Evolutionary conservation across 2,113 vertebrate species (phyloP).

Genomic region (Podiceps cristatus): DNA sequence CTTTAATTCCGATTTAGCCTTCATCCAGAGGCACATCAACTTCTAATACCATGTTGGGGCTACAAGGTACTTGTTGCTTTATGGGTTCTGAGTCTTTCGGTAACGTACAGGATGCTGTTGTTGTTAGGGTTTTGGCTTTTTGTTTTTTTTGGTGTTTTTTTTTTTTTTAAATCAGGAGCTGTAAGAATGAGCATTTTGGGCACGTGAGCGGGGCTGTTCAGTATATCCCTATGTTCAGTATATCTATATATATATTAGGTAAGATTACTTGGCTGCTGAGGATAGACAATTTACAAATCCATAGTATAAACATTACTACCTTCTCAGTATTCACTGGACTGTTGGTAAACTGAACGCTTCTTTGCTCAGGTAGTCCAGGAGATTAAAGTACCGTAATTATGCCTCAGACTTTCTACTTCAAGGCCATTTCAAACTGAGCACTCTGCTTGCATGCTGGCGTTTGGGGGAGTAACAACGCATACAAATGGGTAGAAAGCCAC

Average conservation of each 20-base stretch:
- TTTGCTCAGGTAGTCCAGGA: not conserved
- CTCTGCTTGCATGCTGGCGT: not conserved
- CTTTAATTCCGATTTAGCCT: not conserved
- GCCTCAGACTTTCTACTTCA: not conserved
- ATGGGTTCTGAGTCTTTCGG: not conserved
- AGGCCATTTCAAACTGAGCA: not conserved
- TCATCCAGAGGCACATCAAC: not conserved
- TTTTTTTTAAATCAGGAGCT: not conserved
- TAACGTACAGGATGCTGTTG: not conserved
- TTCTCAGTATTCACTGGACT: not conserved
- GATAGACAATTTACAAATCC: not conserved
- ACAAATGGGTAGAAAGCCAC: not conserved
- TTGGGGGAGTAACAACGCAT: not conserved
- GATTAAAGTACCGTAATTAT: not conserved
- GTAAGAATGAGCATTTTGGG: not conserved
- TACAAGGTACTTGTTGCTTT: rapidly evolving
- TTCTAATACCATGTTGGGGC: not conserved
- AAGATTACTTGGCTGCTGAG: not conserved
- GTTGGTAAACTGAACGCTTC: not conserved
- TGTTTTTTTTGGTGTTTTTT: not conserved
- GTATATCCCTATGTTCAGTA: too few species aligned
- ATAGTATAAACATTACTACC: not conserved
- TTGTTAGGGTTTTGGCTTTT: not conserved
- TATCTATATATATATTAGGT: too few species aligned
- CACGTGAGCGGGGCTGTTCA: not conserved